phyloP scores from a whole-genome alignment of 2,113 vertebrate genomes.

The Struthidea cinerea region DNA sequence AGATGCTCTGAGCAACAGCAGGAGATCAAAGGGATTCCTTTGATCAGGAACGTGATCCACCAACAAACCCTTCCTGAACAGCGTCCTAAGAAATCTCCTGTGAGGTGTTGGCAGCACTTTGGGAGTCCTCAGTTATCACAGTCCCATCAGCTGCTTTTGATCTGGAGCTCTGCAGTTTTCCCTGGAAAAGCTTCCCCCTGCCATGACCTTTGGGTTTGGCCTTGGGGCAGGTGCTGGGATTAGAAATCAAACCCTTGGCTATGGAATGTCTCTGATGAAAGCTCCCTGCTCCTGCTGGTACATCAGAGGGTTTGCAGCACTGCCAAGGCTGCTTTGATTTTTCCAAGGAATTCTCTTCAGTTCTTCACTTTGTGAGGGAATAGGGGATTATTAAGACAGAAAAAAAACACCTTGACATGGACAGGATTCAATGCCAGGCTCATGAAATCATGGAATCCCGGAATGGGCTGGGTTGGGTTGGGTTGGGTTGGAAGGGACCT shows the following conservation, averaged over 20 bases:
- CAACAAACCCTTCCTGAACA: background rate
- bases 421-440: background rate
- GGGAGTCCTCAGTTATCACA: background rate
- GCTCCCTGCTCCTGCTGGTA: background rate
- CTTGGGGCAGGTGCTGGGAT: background rate
- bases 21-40: background rate
- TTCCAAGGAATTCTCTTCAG: background rate
- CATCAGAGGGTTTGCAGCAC: background rate
- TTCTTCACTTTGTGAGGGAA: background rate
- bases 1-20: background rate
- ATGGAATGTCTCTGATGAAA: background rate
- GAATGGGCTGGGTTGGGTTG: background rate
- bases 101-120: background rate
- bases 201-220: background rate
- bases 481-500: background rate
- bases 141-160: background rate
- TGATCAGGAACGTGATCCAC: background rate
- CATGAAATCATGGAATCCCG: background rate
- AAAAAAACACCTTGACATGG: background rate
- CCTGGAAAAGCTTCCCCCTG: background rate
- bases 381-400: background rate
- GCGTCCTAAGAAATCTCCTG: background rate
- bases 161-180: background rate
- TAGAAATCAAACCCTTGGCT: background rate
- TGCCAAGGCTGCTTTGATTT: background rate